These are phyloP conservation scores for Xestobium rufovillosum DNA, from an alignment of 2,888 invertebrate species.

Conservation along the genomic window DNA sequence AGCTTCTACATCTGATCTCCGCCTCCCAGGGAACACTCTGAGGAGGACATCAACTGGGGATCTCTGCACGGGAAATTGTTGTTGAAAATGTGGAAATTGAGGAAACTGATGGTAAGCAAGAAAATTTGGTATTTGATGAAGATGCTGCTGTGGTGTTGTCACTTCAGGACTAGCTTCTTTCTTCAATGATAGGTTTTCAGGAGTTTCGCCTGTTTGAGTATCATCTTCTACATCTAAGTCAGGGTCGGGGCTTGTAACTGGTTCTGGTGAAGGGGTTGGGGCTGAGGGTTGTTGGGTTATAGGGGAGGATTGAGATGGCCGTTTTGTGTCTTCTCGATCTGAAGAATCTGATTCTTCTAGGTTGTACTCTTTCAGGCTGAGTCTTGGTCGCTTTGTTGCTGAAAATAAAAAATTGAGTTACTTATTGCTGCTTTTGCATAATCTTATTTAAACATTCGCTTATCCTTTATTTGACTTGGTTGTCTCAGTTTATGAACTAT, in stretches of 20 bases:
- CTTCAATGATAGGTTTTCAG: constrained; percentile 76
- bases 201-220: constrained; percentile 50
- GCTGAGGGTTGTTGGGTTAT: constrained; percentile 36
- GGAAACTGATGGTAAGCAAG: constrained; percentile 46
- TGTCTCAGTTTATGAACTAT: too few relatives aligned
- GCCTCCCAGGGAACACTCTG: constrained; percentile 82
- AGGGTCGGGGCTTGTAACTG: constrained; percentile 38
- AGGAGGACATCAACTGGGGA: constrained; percentile 83
- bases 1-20: constrained; percentile 79
- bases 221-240: constrained; percentile 48
- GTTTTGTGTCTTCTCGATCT: constrained; percentile 37
- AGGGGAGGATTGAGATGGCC: constrained; percentile 38
- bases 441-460: too few relatives aligned
- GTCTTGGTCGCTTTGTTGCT: constrained; percentile 44
- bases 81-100: constrained; percentile 45
- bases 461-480: too few relatives aligned
- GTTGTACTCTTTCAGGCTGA: constrained; percentile 43
- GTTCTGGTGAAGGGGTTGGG: constrained; percentile 41
- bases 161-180: constrained; percentile 49
- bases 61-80: constrained; percentile 46
- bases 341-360: constrained; percentile 47
- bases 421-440: too few relatives aligned
- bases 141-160: constrained; percentile 36
- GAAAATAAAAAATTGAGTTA: constrained; percentile 32
- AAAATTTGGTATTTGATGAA: constrained; percentile 33